phyloP scores from a whole-genome alignment of 2,797 vertebrate genomes.

The Morelia viridis region DNA sequence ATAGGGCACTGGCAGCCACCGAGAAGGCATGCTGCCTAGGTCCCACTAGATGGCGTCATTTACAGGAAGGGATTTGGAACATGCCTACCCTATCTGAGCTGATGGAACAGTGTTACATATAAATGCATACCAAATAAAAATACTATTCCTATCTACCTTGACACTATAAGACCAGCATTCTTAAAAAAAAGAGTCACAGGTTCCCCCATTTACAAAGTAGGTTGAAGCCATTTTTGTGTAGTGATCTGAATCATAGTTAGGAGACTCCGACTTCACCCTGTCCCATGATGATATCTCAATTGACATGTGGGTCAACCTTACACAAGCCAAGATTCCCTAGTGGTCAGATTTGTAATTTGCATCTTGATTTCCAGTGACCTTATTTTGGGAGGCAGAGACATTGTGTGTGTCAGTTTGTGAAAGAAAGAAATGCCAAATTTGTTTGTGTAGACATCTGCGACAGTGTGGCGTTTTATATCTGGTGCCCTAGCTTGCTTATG shows the following conservation, averaged over 20 bases:
- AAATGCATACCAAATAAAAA: neutral
- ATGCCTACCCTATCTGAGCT: neutral
- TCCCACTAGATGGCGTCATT: neutral
- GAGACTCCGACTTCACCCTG: slow-evolving; percentile 3
- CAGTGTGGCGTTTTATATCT: neutral
- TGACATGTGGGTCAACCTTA: neutral
- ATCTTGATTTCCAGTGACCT: neutral
- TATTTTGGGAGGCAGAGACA: neutral
- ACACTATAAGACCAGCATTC: neutral
- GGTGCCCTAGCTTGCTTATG: neutral
- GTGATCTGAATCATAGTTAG: slow-evolving; percentile 43
- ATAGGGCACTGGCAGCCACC: neutral
- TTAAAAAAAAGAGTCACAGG: neutral
- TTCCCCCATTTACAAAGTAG: rapidly evolving
- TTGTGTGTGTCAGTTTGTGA: neutral
- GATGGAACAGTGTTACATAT: neutral
- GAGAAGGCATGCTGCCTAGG: neutral
- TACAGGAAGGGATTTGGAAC: neutral
- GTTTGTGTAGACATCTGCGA: neutral
- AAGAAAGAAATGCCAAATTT: neutral
- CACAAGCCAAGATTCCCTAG: neutral
- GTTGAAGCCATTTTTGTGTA: neutral
- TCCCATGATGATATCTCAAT: slow-evolving; percentile 45
- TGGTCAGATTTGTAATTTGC: neutral
- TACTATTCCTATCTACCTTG: neutral